Evolutionary conservation across 2,113 vertebrate species (phyloP).

Genomic region (Ceyx margarethae): DNA sequence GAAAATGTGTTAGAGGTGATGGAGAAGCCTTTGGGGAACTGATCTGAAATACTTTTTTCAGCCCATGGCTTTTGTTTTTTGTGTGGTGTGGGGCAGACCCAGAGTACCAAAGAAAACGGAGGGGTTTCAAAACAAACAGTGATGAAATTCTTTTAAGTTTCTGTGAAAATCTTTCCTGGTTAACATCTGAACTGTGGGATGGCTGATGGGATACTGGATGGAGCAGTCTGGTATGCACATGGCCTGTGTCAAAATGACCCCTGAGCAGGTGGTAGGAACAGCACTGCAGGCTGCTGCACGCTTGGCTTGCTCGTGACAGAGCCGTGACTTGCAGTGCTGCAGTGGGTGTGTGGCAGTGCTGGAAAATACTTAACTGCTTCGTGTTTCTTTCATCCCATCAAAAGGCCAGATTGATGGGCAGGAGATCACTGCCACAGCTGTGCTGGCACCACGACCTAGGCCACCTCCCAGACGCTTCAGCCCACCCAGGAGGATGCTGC

Average conservation of each 20-base stretch:
- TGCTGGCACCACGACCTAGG: constrained; percentile 85
- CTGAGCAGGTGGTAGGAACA: not conserved
- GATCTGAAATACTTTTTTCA: not conserved
- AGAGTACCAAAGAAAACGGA: not conserved
- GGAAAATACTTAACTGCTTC: not conserved
- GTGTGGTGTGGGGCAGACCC: not conserved
- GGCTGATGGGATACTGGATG: not conserved
- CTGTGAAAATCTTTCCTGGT: not conserved
- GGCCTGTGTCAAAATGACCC: not conserved
- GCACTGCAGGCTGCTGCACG: accelerated
- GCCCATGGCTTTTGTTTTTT: not conserved
- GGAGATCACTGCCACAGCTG: constrained; percentile 93
- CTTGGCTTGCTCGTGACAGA: not conserved
- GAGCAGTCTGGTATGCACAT: not conserved
- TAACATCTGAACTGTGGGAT: not conserved
- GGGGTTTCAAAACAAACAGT: not conserved
- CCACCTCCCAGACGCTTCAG: constrained; percentile 85
- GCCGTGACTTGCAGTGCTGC: not conserved
- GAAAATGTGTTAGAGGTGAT: not conserved
- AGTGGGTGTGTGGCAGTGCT: not conserved
- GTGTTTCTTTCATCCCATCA: not conserved
- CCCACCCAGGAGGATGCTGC: constrained; percentile 90
- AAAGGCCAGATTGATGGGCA: constrained; percentile 96
- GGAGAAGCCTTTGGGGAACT: not conserved
- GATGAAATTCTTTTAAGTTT: not conserved